Evolutionary conservation across 2,797 vertebrate genomes (phyloP).

Genomic region (Hirundo rustica): DNA sequence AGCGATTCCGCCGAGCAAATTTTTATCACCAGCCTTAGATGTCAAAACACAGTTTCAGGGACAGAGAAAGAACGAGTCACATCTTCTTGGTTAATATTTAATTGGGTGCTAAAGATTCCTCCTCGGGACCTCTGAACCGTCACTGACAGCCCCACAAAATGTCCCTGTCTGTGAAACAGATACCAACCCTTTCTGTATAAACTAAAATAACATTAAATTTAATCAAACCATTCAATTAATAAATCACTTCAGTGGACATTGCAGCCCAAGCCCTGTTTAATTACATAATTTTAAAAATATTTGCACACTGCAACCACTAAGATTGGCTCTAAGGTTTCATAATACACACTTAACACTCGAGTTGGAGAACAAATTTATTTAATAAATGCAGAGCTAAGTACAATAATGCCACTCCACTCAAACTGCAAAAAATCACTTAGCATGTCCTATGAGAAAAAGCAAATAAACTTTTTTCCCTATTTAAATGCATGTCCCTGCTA

Average conservation of each 20-base stretch:
- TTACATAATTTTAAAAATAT: conserved; percentile 83
- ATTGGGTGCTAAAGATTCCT: conserved; percentile 72
- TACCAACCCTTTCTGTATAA: conserved; percentile 66
- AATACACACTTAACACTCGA: conserved; percentile 79
- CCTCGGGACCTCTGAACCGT: conserved; percentile 63
- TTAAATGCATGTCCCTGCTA: conserved; percentile 1
- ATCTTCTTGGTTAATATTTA: conserved; percentile 74
- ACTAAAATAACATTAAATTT: conserved; percentile 77
- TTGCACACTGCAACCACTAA: conserved; percentile 76
- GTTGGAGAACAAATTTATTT: conserved; percentile 81
- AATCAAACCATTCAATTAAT: conserved; percentile 80
- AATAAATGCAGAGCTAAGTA: conserved; percentile 79
- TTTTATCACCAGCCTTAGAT: conserved; percentile 62
- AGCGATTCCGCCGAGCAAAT: conserved; percentile 48
- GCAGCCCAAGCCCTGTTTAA: conserved; percentile 74
- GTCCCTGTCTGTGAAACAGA: conserved; percentile 63
- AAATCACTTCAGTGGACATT: conserved; percentile 77
- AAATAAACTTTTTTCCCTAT: conserved; percentile 72
- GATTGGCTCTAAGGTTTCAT: conserved; percentile 76
- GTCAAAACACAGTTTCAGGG: conserved; percentile 70
- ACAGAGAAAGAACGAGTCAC: conserved; percentile 55
- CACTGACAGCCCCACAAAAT: conserved; percentile 52
- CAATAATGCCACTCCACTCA: conserved; percentile 74
- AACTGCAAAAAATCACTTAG: conserved; percentile 78
- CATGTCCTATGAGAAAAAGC: conserved; percentile 65